Base-by-base conservation (phyloP, 2,888 invertebrate genomes). In the Cremastobaeus sp. region DNA sequence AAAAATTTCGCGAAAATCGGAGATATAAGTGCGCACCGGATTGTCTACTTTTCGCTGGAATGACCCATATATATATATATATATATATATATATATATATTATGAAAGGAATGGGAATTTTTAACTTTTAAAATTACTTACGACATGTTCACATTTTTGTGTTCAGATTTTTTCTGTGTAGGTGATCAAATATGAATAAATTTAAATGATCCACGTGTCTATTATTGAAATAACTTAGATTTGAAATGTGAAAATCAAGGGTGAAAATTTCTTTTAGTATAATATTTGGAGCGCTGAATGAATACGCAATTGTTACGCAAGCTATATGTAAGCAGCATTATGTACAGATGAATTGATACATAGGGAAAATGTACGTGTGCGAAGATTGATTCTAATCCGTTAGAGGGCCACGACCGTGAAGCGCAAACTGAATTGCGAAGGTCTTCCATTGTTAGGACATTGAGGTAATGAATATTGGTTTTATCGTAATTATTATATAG, bases 371-470 rank as follows among this genome's bases (percentile, higher is more conserved):
- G 30, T 30, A 43, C 59, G 45, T 41, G 50, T 69, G 60, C 45
- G 54, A 6, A 37, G 45, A 11, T 47, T 60, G 39, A 45, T 54
- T 60, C 47, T 60, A 69, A 69, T 69, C 60, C 60, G 47, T 54
- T 60, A 60, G 37, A 60, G 69, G 60, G 54, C 69, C 54, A 54
- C 47, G 54, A 32, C 60, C 69, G 60, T 57, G 66, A 41, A 57
- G 52, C 45, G 20, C 35, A 28, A 52, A 59, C 59, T 59, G 52
- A 68, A 68, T 68, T 59, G 43, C 68, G 68, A 68, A 68, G 68
- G 68, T 59, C 68, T 68, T 14, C 45, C 68, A 59, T 68, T 59
- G 59, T 68, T 43, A 35, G 6, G 21, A 57, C 48, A 43, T 68
- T 43, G 30, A 4, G 21, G 48, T 48, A 43, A 68, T 39, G 48